These are phyloP conservation scores for Genyomyrus donnyi DNA, from an alignment of 2,113 vertebrate species.

Conservation along the genomic window DNA sequence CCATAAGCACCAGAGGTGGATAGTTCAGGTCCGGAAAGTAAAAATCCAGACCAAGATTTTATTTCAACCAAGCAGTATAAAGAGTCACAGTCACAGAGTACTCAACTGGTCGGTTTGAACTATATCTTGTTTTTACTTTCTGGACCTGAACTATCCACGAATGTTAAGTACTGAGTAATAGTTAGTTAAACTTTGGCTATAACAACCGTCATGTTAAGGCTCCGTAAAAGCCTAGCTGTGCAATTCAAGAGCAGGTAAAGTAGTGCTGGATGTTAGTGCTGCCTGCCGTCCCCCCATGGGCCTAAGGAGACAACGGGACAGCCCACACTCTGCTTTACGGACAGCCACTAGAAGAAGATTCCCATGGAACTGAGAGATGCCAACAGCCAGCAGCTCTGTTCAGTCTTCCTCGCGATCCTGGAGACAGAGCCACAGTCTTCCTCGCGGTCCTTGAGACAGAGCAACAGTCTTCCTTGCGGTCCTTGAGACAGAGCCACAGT, in stretches of 20 bases:
- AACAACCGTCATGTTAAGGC: neutral
- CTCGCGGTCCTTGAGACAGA: neutral
- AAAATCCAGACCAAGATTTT: too few species aligned
- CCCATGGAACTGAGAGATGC: neutral
- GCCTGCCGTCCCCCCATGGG: neutral
- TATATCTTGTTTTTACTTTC: too few species aligned
- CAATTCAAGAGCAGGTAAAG: neutral
- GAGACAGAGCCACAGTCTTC: neutral
- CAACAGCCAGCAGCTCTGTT: neutral
- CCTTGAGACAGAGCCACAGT: neutral
- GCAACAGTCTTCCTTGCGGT: neutral
- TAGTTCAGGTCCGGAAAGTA: too few species aligned
- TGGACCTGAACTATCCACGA: too few species aligned
- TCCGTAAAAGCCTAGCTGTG: neutral
- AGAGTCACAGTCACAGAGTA: too few species aligned
- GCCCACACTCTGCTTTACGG: neutral
- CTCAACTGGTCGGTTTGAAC: too few species aligned
- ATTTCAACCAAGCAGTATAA: too few species aligned
- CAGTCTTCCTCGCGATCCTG: too few species aligned
- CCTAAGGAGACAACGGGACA: neutral
- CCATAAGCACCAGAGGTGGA: neutral
- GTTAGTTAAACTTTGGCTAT: neutral
- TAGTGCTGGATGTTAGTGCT: neutral
- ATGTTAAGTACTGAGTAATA: neutral
- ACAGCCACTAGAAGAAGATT: neutral